phyloP scores from a whole-genome alignment of 2,113 vertebrate genomes.

The Callocephalon fimbriatum region DNA sequence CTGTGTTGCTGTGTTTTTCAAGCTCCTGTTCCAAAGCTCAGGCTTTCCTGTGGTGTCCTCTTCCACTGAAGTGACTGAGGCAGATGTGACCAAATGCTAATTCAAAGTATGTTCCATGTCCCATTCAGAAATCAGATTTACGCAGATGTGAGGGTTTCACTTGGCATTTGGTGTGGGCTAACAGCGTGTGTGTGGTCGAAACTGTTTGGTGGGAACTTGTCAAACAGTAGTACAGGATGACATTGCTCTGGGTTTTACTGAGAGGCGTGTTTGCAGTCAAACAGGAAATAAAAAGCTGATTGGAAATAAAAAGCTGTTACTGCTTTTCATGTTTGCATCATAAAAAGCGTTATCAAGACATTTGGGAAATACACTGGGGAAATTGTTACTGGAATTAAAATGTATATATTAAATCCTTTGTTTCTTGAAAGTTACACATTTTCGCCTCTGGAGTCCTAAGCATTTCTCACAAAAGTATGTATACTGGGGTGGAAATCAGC shows the following conservation, averaged over 20 bases:
- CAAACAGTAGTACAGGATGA: neutral
- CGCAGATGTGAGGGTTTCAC: neutral
- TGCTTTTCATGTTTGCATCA: neutral
- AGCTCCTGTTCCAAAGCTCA: neutral
- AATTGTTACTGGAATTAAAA: neutral
- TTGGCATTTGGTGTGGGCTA: neutral
- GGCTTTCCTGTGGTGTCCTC: neutral
- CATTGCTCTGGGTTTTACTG: neutral
- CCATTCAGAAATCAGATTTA: neutral
- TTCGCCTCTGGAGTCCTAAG: neutral
- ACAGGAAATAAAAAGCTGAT: slow-evolving; percentile 1
- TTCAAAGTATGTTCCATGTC: neutral
- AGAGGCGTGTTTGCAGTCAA: neutral
- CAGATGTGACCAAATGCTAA: neutral
- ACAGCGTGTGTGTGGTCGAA: rapidly evolving
- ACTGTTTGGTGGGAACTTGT: neutral
- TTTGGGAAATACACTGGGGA: neutral
- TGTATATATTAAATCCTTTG: neutral
- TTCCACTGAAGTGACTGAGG: rapidly evolving
- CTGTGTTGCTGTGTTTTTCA: neutral
- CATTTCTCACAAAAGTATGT: rapidly evolving
- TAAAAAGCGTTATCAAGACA: neutral
- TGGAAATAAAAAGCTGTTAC: slow-evolving; percentile 1
- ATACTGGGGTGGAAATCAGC: neutral
- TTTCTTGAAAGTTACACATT: neutral